Base-by-base conservation (phyloP, 2,113 vertebrate species). In the Vidua chalybeata region DNA sequence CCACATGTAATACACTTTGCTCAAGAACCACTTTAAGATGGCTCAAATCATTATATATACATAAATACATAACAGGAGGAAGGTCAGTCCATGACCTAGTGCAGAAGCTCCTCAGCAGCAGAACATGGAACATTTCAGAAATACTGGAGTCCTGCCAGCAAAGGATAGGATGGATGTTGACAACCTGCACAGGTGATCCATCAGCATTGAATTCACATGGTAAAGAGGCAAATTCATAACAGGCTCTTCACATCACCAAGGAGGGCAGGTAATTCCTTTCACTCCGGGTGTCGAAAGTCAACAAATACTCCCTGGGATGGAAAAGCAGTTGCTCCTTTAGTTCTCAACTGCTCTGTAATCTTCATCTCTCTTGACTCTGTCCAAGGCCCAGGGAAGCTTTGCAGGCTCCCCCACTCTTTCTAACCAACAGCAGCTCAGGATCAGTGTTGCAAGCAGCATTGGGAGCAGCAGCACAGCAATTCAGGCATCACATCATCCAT, bases 41-140 rank as follows among this genome's bases (percentile, higher is more conserved):
- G 79, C 77, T 84, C 56, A 80, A 87, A 87, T 64, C 46, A 51
- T 41, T 48, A 62, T 91, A 95, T 91, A 46, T 49, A 96, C 77
- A 94, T 21, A 94, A 74, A 93, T 51, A 87, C 11, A 82, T 71
- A 76, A 27, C 66, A 90, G 37, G 59, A 93, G 58, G 81, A 94
- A 90, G 87, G 69, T 61, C 91, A 93, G 62, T 84, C 52, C 59
- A 74, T 78, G 86, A 90, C 81, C 86, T 62, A 89, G 90, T 56
- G 4, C 87, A 97, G 84, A 87, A 90, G 84, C 89, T 93, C 91
- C 84, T 91, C 95, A 94, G 89, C 88, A 96, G 94, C 91, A 95
- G 78, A 95, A 90, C 5, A 0, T 15, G 11, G 52, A 73, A 81
- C 31, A 22, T 56, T 28, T 66, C 67, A 88, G 76, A 56, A 86